Evolutionary conservation across 1,140 invertebrate species (phyloP).

Genomic region (Drosophila busckii): DNA sequence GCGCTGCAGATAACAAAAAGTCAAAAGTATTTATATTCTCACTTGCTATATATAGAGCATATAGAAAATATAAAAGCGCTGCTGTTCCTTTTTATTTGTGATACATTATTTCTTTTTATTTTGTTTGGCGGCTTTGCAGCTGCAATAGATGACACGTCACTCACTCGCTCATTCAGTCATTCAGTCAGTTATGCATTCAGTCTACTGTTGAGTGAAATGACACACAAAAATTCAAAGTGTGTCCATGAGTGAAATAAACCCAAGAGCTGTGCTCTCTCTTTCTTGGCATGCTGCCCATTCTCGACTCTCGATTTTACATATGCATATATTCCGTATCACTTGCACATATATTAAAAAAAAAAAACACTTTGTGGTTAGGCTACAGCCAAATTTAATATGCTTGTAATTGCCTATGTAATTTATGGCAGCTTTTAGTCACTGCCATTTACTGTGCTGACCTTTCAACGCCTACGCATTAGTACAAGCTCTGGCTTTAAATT

Average conservation of each 20-base stretch:
- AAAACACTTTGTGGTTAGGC: slow-evolving; percentile 24
- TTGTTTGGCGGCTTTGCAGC: slow-evolving; percentile 47
- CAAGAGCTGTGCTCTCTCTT: slow-evolving; percentile 1
- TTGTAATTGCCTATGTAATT: slow-evolving; percentile 42
- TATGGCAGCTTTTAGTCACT: slow-evolving; percentile 53
- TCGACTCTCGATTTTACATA: slow-evolving; percentile 13
- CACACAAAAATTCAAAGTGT: slow-evolving; percentile 6
- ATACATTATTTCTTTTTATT: slow-evolving; percentile 8
- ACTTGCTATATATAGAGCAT: too few species aligned
- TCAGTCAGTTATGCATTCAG: background rate
- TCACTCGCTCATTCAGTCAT: slow-evolving; percentile 7
- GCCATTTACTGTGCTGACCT: slow-evolving; percentile 38
- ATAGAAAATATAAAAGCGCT: background rate
- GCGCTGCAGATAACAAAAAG: too few species aligned
- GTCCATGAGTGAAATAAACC: background rate
- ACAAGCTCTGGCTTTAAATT: slow-evolving; percentile 37
- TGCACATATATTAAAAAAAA: slow-evolving; percentile 18
- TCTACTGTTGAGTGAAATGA: background rate
- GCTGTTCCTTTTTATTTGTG: slow-evolving; percentile 4
- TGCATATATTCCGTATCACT: slow-evolving; percentile 25
- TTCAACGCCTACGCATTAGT: slow-evolving; percentile 15
- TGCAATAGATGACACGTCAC: slow-evolving; percentile 58
- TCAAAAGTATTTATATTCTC: too few species aligned
- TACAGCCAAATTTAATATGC: slow-evolving; percentile 8
- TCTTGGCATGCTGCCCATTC: slow-evolving; percentile 33